Evolutionary conservation across 2,888 invertebrate species (phyloP).

Genomic region (Rhingia campestris): DNA sequence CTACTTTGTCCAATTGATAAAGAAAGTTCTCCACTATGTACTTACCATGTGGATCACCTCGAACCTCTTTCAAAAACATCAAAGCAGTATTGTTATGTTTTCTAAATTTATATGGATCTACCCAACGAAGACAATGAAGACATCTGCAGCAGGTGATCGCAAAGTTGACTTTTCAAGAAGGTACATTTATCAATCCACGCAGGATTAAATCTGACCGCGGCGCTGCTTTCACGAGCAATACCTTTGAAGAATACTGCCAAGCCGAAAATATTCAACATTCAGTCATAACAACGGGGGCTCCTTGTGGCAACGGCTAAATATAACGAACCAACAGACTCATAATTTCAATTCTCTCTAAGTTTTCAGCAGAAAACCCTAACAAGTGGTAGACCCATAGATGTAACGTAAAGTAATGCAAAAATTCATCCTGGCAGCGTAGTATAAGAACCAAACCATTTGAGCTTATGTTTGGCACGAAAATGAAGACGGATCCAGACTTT

Average conservation of each 20-base stretch:
- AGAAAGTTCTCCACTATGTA: too few relatives aligned
- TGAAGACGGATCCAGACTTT: slow-evolving; percentile 3
- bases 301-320: too few relatives aligned
- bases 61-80: too few relatives aligned
- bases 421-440: slow-evolving; percentile 19
- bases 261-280: not conserved
- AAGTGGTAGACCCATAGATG: slow-evolving; percentile 16
- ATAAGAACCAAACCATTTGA: slow-evolving; percentile 9
- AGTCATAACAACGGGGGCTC: not conserved
- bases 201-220: not conserved
- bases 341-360: not conserved
- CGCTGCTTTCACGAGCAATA: not conserved
- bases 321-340: slow-evolving; percentile 6
- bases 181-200: too few relatives aligned
- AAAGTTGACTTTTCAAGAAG: too few relatives aligned
- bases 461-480: slow-evolving; percentile 11
- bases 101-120: too few relatives aligned
- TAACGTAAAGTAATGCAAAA: not conserved
- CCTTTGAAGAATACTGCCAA: not conserved
- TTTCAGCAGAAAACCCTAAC: not conserved
- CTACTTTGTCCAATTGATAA: too few relatives aligned
- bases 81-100: too few relatives aligned
- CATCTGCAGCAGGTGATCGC: too few relatives aligned
- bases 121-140: too few relatives aligned
- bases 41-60: too few relatives aligned